A percentile compares a stretch with the other conserved stretches of the same genome.
phyloP scores from a whole-genome alignment of 2,888 invertebrate genomes.

The Hetaerina titia region DNA sequence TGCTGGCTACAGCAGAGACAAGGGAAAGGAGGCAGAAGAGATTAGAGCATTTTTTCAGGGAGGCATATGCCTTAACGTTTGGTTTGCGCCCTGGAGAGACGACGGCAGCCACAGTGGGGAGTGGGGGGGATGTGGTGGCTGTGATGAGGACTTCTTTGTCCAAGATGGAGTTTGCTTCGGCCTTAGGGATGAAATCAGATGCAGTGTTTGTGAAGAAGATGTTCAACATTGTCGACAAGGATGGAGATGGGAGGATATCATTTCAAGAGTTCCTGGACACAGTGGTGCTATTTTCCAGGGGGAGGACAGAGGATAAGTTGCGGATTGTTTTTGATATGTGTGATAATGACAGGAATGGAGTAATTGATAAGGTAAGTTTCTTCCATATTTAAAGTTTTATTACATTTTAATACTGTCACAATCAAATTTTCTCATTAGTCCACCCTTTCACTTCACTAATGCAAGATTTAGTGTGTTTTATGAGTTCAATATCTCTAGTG shows the following conservation, averaged over 20 bases:
- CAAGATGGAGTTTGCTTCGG: constrained; percentile 95
- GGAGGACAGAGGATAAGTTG: constrained; percentile 95
- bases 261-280: constrained; percentile 98
- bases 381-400: not conserved
- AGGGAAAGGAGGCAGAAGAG: constrained; percentile 94
- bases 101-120: constrained; percentile 84
- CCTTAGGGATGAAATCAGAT: constrained; percentile 96
- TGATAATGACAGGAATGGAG: constrained; percentile 95
- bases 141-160: constrained; percentile 96
- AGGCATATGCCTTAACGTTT: constrained; percentile 96
- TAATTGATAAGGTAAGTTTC: constrained; percentile 86
- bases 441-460: not conserved
- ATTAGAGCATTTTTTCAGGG: constrained; percentile 95
- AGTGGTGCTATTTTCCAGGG: constrained; percentile 93
- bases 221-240: constrained; percentile 98
- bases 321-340: constrained; percentile 98
- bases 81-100: constrained; percentile 93
- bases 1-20: constrained; percentile 95
- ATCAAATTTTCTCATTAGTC: not conserved
- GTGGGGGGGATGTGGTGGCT: constrained; percentile 85
- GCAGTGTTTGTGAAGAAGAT: constrained; percentile 97
- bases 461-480: not conserved
- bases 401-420: not conserved
- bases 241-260: constrained; percentile 94
- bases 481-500: not conserved